These are phyloP conservation scores for Drosophila pachea DNA, from an alignment of 1,140 invertebrate genomes.

Conservation along the genomic window DNA sequence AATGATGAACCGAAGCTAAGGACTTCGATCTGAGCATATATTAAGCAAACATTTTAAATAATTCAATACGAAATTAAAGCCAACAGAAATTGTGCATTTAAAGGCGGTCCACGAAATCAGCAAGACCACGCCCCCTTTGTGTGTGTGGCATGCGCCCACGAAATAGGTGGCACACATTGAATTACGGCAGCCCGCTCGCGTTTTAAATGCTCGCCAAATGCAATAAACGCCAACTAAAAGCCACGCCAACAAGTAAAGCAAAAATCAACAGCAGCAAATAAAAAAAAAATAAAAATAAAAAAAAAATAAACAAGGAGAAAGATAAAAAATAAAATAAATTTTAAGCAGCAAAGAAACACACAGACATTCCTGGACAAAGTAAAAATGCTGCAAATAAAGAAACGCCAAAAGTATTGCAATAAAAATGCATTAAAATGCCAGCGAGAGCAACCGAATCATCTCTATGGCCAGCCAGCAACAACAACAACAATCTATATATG, in stretches of 20 bases:
- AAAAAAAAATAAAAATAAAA: constrained; percentile 31
- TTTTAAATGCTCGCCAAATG: constrained; percentile 61
- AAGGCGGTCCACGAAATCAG: no score
- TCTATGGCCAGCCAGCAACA: constrained; percentile 22
- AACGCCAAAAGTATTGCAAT: constrained; percentile 68
- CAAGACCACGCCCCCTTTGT: constrained; percentile 33
- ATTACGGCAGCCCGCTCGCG: constrained; percentile 44
- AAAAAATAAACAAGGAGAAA: constrained; percentile 9
- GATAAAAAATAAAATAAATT: neutral
- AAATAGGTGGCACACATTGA: constrained; percentile 63
- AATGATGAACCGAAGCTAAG: no score
- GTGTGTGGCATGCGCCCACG: constrained; percentile 29
- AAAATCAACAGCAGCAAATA: neutral
- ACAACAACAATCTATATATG: constrained; percentile 1
- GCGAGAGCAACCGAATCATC: constrained; percentile 53
- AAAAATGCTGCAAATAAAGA: constrained; percentile 65
- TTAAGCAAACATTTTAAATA: no score
- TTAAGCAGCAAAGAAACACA: constrained; percentile 19
- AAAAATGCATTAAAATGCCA: constrained; percentile 71
- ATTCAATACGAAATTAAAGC: no score
- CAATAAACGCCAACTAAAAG: constrained; percentile 67
- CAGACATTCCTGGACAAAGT: constrained; percentile 51
- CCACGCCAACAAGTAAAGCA: constrained; percentile 29
- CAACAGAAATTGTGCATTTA: no score
- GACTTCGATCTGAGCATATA: no score